Conservation (phyloP, 2,113 vertebrate species). For the Clarias batrachus region DNA sequence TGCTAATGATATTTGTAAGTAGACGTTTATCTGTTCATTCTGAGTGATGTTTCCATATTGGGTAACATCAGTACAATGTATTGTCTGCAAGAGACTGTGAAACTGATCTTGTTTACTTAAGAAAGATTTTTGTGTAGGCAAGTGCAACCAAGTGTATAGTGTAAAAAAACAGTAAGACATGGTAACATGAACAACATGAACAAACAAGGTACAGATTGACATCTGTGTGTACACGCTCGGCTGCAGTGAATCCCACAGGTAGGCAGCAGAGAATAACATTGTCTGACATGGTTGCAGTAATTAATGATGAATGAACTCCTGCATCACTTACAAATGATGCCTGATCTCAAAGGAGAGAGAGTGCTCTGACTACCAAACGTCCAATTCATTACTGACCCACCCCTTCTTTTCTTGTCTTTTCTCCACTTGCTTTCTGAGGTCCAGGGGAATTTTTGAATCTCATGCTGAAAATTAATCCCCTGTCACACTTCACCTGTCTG, state of each 20-base stretch:
- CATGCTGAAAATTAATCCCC: constrained; percentile 20
- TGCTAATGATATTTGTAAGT: background rate
- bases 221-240: constrained; percentile 43
- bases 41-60: background rate
- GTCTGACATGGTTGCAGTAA: constrained; percentile 68
- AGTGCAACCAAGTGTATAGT: background rate
- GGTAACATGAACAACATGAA: constrained; percentile 24
- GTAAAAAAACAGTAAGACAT: constrained; percentile 26
- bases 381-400: constrained; percentile 68
- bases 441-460: constrained; percentile 22
- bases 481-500: constrained; percentile 14
- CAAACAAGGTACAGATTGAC: constrained; percentile 49
- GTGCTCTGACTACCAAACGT: constrained; percentile 74
- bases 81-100: background rate
- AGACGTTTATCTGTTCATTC: background rate
- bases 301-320: constrained; percentile 79
- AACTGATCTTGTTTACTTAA: constrained; percentile 25
- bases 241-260: constrained; percentile 67
- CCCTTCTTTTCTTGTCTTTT: background rate
- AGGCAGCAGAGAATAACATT: constrained; percentile 73
- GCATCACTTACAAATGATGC: constrained; percentile 76
- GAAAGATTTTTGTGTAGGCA: background rate
- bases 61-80: background rate
- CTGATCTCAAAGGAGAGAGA: constrained; percentile 71
- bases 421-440: constrained; percentile 15